Evolutionary conservation across 1,140 invertebrate genomes (phyloP).

Genomic region (Ganaspis sp.): DNA sequence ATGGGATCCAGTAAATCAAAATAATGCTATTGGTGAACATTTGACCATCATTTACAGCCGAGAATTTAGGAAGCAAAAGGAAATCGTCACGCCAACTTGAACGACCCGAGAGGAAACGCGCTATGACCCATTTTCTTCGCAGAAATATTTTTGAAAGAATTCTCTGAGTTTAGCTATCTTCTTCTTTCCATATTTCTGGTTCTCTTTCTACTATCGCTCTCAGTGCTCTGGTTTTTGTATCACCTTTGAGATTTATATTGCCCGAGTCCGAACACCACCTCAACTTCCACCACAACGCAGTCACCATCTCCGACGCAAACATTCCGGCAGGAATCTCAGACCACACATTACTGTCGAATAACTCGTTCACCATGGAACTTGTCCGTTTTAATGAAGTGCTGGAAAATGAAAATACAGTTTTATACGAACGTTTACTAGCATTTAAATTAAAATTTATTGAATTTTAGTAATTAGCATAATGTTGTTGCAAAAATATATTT

Average conservation of each 20-base stretch:
- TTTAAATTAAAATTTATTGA: neutral
- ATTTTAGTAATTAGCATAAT: too few species aligned
- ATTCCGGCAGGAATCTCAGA: conserved; percentile 18
- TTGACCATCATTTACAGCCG: neutral
- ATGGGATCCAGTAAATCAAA: neutral
- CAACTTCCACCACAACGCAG: neutral
- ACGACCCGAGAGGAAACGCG: neutral
- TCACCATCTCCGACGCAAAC: conserved; percentile 11
- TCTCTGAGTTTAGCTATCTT: neutral
- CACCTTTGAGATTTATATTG: conserved; percentile 17
- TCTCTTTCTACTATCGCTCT: neutral
- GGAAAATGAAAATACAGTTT: neutral
- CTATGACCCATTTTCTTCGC: neutral
- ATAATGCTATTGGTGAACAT: neutral
- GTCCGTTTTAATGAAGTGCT: neutral
- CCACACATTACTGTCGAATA: conserved; percentile 28
- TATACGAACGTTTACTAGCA: neutral
- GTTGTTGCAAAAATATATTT: too few species aligned
- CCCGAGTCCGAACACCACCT: conserved; percentile 14
- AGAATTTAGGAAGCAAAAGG: neutral
- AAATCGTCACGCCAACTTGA: conserved; percentile 11
- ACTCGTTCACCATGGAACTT: conserved; percentile 5
- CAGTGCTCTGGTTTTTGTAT: neutral
- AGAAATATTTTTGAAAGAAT: conserved; percentile 13
- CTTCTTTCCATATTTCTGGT: neutral